Conservation (phyloP, 1,140 invertebrate species). For the Trichonephila clavipes region DNA sequence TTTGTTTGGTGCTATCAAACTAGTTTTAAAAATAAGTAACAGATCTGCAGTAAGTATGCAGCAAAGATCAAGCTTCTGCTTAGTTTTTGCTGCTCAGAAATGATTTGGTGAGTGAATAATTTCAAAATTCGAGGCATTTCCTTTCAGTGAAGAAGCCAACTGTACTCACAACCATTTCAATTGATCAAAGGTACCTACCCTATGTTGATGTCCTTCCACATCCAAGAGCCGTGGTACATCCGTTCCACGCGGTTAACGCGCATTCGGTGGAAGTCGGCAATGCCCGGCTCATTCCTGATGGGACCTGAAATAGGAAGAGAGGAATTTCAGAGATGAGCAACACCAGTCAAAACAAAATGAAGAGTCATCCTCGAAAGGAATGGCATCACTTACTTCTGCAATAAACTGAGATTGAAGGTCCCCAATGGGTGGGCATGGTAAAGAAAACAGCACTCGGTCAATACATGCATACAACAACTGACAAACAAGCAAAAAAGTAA, state of each 20-base stretch:
- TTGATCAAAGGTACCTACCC: conserved; percentile 83
- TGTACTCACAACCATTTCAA: too few relatives aligned
- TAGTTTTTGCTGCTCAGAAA: too few relatives aligned
- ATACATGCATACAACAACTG: neutral
- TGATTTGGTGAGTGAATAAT: too few relatives aligned
- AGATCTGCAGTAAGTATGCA: too few relatives aligned
- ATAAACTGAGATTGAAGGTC: conserved; percentile 73
- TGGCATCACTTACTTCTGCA: conserved; percentile 63
- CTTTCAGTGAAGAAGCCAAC: too few relatives aligned
- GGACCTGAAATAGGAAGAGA: conserved; percentile 52
- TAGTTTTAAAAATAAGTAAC: too few relatives aligned
- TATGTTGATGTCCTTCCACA: conserved; percentile 96
- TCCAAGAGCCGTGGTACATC: conserved; percentile 96
- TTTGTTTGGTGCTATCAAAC: too few relatives aligned
- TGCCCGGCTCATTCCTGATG: conserved; percentile 17
- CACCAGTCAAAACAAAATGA: neutral
- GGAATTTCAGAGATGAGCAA: neutral
- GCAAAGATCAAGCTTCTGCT: too few relatives aligned
- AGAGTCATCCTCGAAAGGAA: neutral
- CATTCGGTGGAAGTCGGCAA: conserved; percentile 67
- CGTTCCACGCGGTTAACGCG: conserved; percentile 92
- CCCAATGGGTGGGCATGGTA: conserved; percentile 70
- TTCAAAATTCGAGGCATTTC: too few relatives aligned
- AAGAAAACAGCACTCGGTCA: conserved; percentile 20
- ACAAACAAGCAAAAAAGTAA: neutral